These are phyloP conservation scores for Etheostoma cragini DNA, from an alignment of 2,113 vertebrate genomes.

Conservation along the genomic window DNA sequence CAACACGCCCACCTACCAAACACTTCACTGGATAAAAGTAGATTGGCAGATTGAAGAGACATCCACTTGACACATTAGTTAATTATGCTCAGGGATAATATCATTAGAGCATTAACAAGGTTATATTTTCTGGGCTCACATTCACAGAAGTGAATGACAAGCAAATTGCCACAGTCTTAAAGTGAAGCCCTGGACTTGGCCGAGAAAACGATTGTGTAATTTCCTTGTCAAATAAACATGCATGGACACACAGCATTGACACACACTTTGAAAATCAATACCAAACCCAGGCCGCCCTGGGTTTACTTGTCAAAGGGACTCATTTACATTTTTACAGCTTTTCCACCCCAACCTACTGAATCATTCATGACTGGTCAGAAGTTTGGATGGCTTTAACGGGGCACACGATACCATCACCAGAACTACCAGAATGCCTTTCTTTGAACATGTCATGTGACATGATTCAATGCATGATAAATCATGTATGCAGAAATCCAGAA, in stretches of 20 bases:
- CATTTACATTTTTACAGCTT: conserved; percentile 34
- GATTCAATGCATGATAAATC: conserved; percentile 3
- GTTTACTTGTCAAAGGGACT: conserved; percentile 15
- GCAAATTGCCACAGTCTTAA: not conserved
- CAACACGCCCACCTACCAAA: conserved; percentile 53
- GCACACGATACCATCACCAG: not conserved
- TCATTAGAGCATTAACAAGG: conserved; percentile 51
- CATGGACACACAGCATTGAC: not conserved
- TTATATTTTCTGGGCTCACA: conserved; percentile 12
- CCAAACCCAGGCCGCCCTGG: not conserved
- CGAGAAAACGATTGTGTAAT: not conserved
- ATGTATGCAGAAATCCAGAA: not conserved
- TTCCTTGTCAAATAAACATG: not conserved
- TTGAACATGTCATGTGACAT: not conserved
- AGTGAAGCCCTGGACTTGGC: not conserved
- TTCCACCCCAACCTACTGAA: conserved; percentile 3
- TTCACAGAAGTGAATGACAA: conserved; percentile 22
- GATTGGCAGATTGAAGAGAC: conserved; percentile 49
- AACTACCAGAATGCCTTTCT: not conserved
- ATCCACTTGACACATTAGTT: conserved; percentile 42
- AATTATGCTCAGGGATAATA: conserved; percentile 47
- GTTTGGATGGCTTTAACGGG: conserved; percentile 1
- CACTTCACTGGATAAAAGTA: conserved; percentile 41
- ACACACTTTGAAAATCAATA: conserved; percentile 17
- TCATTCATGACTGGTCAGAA: conserved; percentile 35